Evolutionary conservation across 2,888 invertebrate genomes (phyloP).

Genomic region (Nezara viridula): DNA sequence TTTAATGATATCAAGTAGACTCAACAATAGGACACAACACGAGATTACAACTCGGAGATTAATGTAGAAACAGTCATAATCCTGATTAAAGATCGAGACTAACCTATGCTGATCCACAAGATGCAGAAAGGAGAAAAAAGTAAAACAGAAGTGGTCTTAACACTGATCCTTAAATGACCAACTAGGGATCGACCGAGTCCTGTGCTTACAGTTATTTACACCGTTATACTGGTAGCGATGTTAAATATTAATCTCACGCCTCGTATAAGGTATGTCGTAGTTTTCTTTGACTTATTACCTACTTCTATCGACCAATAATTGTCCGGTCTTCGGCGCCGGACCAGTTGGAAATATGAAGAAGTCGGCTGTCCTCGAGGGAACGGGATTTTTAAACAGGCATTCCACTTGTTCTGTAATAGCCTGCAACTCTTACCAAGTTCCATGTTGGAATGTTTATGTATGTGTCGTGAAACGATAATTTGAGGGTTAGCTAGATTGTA

Average conservation of each 20-base stretch:
- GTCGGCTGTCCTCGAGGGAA: neutral
- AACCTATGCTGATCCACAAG: neutral
- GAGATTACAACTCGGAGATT: neutral
- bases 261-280: neutral
- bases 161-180: constrained; percentile 5
- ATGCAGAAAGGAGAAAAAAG: neutral
- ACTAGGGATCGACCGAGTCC: neutral
- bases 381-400: constrained; percentile 11
- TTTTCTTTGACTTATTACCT: neutral
- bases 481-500: neutral
- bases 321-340: neutral
- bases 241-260: constrained; percentile 28
- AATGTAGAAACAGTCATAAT: neutral
- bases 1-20: neutral
- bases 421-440: neutral
- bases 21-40: neutral
- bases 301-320: constrained; percentile 14
- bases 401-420: neutral
- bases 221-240: neutral
- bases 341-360: neutral
- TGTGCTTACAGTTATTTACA: neutral
- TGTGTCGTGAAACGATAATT: neutral
- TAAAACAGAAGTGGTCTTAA: neutral
- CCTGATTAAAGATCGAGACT: neutral
- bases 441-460: neutral